A percentile compares a stretch with the other conserved stretches of the same genome.
Conservation (phyloP, 2,797 vertebrate species). For the Thripadectes ignobilis region DNA sequence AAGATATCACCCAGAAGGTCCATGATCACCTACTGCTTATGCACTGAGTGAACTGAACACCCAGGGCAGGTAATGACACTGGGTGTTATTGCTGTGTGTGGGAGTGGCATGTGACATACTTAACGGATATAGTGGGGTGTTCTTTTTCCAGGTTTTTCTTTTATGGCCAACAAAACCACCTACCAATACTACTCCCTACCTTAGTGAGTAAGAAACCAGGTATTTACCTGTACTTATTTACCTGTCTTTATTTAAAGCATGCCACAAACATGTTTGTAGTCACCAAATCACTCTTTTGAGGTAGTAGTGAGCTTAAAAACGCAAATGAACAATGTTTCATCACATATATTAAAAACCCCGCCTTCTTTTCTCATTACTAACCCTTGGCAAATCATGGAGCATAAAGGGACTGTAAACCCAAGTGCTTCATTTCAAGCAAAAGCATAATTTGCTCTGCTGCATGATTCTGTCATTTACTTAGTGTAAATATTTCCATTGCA, state of each 20-base stretch:
- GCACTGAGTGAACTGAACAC: neutral
- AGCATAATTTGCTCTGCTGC: neutral
- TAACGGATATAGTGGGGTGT: neutral
- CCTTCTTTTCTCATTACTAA: neutral
- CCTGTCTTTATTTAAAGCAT: neutral
- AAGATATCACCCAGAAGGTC: neutral
- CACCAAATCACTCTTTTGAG: neutral
- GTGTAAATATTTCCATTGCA: neutral
- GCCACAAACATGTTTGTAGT: neutral
- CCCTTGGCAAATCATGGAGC: neutral
- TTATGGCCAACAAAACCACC: neutral
- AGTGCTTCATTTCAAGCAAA: neutral
- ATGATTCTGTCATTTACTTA: neutral
- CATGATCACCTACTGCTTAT: neutral
- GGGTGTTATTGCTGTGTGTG: rapidly evolving
- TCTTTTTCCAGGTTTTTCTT: neutral
- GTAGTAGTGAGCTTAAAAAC: neutral
- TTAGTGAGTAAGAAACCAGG: neutral
- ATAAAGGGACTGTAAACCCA: neutral
- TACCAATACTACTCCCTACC: neutral
- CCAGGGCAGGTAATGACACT: neutral
- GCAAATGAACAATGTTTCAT: neutral
- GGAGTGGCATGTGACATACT: neutral
- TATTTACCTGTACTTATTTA: neutral
- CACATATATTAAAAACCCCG: neutral